These are phyloP conservation scores for Hydroisotoma schaefferi DNA, from an alignment of 2,888 invertebrate species.

Conservation along the genomic window DNA sequence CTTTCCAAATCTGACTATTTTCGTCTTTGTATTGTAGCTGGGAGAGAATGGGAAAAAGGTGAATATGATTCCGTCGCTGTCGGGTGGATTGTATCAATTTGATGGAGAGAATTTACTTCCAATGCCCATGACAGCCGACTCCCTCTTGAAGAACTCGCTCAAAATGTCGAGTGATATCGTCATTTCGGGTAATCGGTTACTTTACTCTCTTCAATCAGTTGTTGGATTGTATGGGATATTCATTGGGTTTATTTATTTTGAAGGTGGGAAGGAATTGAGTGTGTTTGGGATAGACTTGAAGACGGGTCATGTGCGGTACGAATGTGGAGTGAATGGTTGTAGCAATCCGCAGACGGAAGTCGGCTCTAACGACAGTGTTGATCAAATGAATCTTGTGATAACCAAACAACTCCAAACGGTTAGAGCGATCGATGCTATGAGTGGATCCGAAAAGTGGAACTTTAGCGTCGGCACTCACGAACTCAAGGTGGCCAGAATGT, in stretches of 20 bases:
- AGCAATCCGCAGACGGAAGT: slow-evolving; percentile 64
- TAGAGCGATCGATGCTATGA: slow-evolving; percentile 80
- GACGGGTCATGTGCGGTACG: slow-evolving; percentile 69
- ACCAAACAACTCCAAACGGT: slow-evolving; percentile 81
- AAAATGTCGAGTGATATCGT: slow-evolving; percentile 80
- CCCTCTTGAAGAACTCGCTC: slow-evolving; percentile 74
- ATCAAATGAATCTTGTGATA: slow-evolving; percentile 65
- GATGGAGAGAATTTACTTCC: slow-evolving; percentile 84
- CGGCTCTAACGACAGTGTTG: slow-evolving; percentile 51
- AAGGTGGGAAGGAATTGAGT: slow-evolving; percentile 76
- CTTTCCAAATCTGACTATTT: not conserved
- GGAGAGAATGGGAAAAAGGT: slow-evolving; percentile 81
- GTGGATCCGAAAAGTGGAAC: slow-evolving; percentile 91
- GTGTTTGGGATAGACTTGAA: slow-evolving; percentile 79
- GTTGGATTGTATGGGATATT: too few relatives aligned
- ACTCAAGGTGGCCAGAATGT: slow-evolving; percentile 53
- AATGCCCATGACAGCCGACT: slow-evolving; percentile 76
- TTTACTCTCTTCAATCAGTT: too few relatives aligned
- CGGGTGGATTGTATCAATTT: slow-evolving; percentile 86
- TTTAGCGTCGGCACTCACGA: slow-evolving; percentile 91
- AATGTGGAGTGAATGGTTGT: slow-evolving; percentile 72
- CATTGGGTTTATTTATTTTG: too few relatives aligned
- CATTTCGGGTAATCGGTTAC: slow-evolving; percentile 61
- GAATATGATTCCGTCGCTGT: slow-evolving; percentile 86
- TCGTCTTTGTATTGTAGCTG: slow-evolving; percentile 60